Base-by-base conservation (phyloP, 2,797 vertebrate species). In the Gymnothorax javanicus region DNA sequence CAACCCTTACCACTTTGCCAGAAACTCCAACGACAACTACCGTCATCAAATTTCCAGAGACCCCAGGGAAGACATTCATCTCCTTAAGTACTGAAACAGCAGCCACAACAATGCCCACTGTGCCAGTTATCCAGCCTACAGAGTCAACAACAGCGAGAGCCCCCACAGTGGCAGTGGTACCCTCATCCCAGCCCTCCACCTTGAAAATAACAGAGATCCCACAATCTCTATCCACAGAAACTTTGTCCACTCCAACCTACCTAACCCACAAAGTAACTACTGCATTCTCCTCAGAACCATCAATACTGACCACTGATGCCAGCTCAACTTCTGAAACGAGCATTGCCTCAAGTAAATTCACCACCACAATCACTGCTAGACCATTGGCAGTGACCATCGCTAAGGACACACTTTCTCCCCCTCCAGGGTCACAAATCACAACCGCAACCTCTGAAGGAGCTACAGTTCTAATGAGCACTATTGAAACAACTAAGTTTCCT, bases 181-280 rank as follows among this genome's bases (percentile, higher is more conserved):
- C 84, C 87, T 8, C 83, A 2, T 59, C 82, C 85, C 52, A 84
- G 81, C 82, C 33, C 23, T 89, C 90, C 33, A 93, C 86, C 7
- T 0, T 56, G 1, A 91, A 4, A 7, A 90, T 91, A 33, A 89
- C 94, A 0, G 82, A 88, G 87, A 89, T 90, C 5, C 91, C 88
- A 92, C 89, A 83, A 85, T 88, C 92, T 5, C 84, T 86, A 1
- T 86, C 93, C 87, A 84, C 84, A 83, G 91, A 87, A 82, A 91
- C 0, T 59, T 91, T 93, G 50, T 89, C 93, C 87, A 93, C 93
- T 60, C 84, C 89, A 15, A 54, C 88, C 86, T 91, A 88, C 12
- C 62, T 90, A 87, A 91, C 92, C 7, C 93, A 94, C 62, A 90
- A 85, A 85, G 92, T 89, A 83, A 92, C 85, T 23, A 92, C 90